These are phyloP conservation scores for Amphipyra tragopoginis DNA, from an alignment of 2,888 invertebrate genomes.

Conservation along the genomic window DNA sequence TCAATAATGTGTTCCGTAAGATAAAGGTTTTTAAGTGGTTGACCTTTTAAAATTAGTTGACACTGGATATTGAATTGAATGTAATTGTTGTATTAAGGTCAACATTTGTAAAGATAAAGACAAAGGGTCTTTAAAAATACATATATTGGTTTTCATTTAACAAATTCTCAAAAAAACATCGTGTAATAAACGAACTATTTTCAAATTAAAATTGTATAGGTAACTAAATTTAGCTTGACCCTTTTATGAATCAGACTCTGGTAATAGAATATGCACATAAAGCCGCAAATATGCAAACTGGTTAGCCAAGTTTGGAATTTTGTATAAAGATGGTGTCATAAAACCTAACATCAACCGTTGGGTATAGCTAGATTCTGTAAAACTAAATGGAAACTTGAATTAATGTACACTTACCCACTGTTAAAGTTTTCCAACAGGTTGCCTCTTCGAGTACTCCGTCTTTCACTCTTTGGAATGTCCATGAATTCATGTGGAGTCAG, in stretches of 20 bases:
- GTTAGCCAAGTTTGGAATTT: too few species aligned
- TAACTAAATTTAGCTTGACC: too few species aligned
- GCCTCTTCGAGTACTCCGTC: conserved; percentile 73
- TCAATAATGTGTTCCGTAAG: conserved; percentile 13
- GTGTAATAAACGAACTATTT: too few species aligned
- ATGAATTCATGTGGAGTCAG: conserved; percentile 82
- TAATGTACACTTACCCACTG: conserved; percentile 75
- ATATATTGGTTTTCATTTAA: neutral
- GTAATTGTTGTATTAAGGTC: conserved; percentile 8
- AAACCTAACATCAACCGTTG: too few species aligned
- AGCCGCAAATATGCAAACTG: too few species aligned
- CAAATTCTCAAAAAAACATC: neutral
- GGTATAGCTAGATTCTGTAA: neutral
- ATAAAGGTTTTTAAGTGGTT: conserved; percentile 23
- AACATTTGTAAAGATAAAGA: conserved; percentile 5
- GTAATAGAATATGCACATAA: too few species aligned
- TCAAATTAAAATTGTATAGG: too few species aligned
- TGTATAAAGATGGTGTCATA: too few species aligned
- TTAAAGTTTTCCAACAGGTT: conserved; percentile 84
- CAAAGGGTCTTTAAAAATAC: conserved; percentile 1
- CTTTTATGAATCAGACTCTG: too few species aligned
- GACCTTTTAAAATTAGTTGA: conserved; percentile 36
- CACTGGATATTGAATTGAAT: conserved; percentile 33
- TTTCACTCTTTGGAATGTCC: conserved; percentile 72
- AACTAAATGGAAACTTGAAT: neutral